Base-by-base conservation (phyloP, 2,888 invertebrate species). In the Drosophila anomalipes region DNA sequence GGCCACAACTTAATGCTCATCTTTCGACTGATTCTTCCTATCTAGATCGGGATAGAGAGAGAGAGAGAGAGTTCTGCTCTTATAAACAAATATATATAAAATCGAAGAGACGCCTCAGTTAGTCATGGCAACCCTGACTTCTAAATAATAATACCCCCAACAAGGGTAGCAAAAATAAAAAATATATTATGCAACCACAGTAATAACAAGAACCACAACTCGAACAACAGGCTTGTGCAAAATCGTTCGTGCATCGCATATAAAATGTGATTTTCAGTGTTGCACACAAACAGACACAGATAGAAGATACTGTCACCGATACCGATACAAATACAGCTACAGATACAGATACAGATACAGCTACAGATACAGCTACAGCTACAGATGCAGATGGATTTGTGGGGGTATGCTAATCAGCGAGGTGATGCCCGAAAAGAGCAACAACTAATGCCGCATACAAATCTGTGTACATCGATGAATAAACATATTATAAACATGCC, bases 401-500 rank as follows among this genome's bases (percentile, higher is more conserved):
- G 51, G 6, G 39, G 47, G 61, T 65, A 65, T 66, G 70, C 58
- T 62, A 74, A 70, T 74, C 61, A 32, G 37, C 47, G 26, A 58
- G n/a, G 4, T n/a, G 64, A 44, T 75, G 61, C 26, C 53, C 58
- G 57, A 47, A 59, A 37, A 35, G 39, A 41, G 35, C 65, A 49
- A 51, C 60, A 64, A 35, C 73, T 22, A 67, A 33, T 33, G 33
- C 12, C 33, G 33, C 33, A 33, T 12, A 3, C 19, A 30, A 19
- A 30, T 12, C 6, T 16, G 22, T 44, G 22, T 22, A 28, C 4
- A 57, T 54, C 44, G 37, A 49, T 14, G 51, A 7, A 3, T 51
- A 19, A 53, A 47, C 74, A 44, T 49, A 67, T 67, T 75, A 52
- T 54, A 63, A 62, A 70, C 69, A 71, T 71, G 63, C 26, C 66